Evolutionary conservation across 1,140 invertebrate species (phyloP), one percentile per base, ranked within the genome.

Genomic region (Diorhabda elongata): DNA sequence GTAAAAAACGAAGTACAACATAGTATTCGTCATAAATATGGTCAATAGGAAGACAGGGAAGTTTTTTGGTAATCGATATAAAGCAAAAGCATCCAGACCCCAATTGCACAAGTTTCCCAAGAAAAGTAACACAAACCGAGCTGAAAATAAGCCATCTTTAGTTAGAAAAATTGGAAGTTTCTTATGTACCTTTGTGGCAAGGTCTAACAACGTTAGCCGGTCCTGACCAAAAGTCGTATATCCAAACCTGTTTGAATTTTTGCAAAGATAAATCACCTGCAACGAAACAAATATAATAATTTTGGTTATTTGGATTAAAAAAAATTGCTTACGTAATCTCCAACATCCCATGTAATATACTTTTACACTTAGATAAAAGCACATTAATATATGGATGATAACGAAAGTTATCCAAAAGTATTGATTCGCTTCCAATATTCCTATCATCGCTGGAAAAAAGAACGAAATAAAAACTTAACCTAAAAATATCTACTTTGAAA

Each of bases 261-360:
- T 77, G 79, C 68, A 85, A 81, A 41, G 86, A 76, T 47, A 82
- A 82, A 43, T 78, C 26, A 71, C 73, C 78, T 79, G 56, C 4
- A 75, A 77, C 26, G 26, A 26, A 26, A 26, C 26, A 26, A 26
- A 26, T 26, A 26, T 26, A 26, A 26, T 26, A 26, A 26, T 26
- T 26, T 26, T 26, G 26, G 26, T 26, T 26, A 26, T 26, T 26
- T 26, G 26, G 26, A 26, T 26, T 26, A 26, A 26, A 26, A 26
- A 26, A 26, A 26, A 61, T 63, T 71, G 78, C 80, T 83, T 82
- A 87, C 90, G 84, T 26, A 93, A 81, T 79, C 87, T 90, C 84
- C 90, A 92, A 67, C 87, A 83, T 2, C 93, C 93, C 83, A 95
- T 90, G 80, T 94, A 95, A 81, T 96, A 97, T 71, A 96, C 90